These are phyloP conservation scores for Euura saliciscinereae DNA, from an alignment of 1,140 invertebrate genomes.

Conservation along the genomic window DNA sequence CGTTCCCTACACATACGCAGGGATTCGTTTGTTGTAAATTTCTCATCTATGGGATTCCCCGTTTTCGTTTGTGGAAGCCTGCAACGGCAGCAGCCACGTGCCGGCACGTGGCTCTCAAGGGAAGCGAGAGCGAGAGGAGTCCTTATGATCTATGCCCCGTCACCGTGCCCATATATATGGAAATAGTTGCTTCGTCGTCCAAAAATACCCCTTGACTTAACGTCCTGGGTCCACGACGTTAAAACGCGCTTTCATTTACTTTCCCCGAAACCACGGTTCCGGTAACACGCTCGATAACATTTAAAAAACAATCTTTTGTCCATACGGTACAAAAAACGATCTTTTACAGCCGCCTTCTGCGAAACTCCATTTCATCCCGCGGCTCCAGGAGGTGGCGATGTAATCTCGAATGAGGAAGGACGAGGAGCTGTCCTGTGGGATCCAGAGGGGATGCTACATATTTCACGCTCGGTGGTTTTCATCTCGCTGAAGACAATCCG, in stretches of 20 bases:
- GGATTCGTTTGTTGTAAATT: not conserved
- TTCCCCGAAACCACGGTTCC: not conserved
- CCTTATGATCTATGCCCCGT: constrained; percentile 53
- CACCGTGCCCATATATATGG: constrained; percentile 44
- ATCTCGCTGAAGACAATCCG: constrained; percentile 59
- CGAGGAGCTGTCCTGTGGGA: constrained; percentile 28
- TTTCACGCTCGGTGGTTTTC: constrained; percentile 59
- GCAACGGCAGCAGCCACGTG: not conserved
- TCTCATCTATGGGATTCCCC: constrained; percentile 35
- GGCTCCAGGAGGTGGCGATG: constrained; percentile 23
- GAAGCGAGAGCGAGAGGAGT: constrained; percentile 25
- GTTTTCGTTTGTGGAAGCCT: constrained; percentile 12
- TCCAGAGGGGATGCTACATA: constrained; percentile 52
- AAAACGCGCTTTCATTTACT: not conserved
- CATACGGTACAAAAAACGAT: too few relatives aligned
- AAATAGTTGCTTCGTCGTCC: constrained; percentile 51
- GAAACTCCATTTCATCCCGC: not conserved
- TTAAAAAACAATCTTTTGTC: too few relatives aligned
- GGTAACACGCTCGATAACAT: too few relatives aligned
- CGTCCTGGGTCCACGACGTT: not conserved
- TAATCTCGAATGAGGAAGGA: constrained; percentile 31
- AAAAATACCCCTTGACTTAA: constrained; percentile 39
- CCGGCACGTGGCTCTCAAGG: not conserved
- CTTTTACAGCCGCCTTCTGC: too few relatives aligned
- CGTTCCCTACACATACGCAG: not conserved